Evolutionary conservation across 2,888 invertebrate genomes (phyloP), one percentile per base, ranked within the genome.

Genomic region (Andrena minutula): DNA sequence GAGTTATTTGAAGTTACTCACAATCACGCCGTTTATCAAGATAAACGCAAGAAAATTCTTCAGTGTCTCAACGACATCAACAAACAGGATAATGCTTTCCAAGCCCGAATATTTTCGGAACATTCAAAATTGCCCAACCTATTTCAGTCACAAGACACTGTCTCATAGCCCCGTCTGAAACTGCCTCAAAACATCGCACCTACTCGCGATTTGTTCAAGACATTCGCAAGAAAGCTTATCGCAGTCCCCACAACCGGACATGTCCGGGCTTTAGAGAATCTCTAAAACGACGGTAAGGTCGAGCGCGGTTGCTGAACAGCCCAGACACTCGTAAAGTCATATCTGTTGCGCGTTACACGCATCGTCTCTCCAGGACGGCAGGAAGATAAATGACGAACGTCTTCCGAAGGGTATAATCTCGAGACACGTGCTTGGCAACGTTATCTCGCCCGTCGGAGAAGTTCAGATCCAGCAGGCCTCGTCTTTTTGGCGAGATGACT

Each of bases 401-500:
- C 77, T 56, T 53, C 20, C 63, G 70, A 78, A 60, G 63, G 74
- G 74, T 77, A 75, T 78, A 78, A 83, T 83, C 83, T 71, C 53
- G 51, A n/a, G 71, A 82, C 77, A 82, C 77, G 77, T 69, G 82
- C 71, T 70, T 69, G 69, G 81, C 74, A 74, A 61, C 60, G 82
- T 83, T 83, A 83, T 83, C 83, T 82, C 28, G 74, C 65, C 12
- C n/a, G 8, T 16, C 16, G 56, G 60, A 60, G 70, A 75, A 56
- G 26, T 23, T 47, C 61, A 30, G 51, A 53, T 28, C 68, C 23
- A n/a, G 20, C 28, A 1, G 23, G 20, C 26, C 53, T 77, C 49
- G 81, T 73, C 76, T 82, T 85, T 83, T 79, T 74, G 68, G 66
- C 71, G 86, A 86, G 84, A 90, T 90, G 88, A 88, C 80, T 87